Evolutionary conservation across 2,888 invertebrate species (phyloP).

Genomic region (Tipula confusa): DNA sequence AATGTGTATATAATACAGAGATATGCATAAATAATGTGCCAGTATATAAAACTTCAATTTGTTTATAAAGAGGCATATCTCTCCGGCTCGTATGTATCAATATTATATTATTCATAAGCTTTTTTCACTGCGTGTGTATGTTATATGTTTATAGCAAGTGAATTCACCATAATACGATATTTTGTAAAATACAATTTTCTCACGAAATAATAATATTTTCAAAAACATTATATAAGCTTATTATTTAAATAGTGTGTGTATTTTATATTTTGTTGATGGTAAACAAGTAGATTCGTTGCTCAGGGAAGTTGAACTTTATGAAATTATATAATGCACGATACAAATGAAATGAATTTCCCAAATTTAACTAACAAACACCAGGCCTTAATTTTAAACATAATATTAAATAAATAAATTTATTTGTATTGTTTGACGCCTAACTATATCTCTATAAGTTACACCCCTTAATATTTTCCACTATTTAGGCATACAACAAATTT

Average conservation of each 20-base stretch:
- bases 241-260: slow-evolving; percentile 3
- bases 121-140: neutral
- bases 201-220: neutral
- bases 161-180: neutral
- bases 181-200: neutral
- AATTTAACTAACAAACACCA: neutral
- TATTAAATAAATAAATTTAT: neutral
- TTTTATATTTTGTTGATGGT: neutral
- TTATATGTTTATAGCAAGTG: too few relatives aligned
- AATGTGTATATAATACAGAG: neutral
- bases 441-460: neutral
- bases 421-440: neutral
- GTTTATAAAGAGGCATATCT: neutral
- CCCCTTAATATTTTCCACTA: neutral
- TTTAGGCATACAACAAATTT: neutral
- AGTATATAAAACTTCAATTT: neutral
- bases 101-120: neutral
- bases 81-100: neutral
- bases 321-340: neutral
- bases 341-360: neutral
- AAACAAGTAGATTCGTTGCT: neutral
- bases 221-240: neutral
- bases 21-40: too few relatives aligned
- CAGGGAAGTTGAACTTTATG: too few relatives aligned
- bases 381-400: neutral